phyloP scores from a whole-genome alignment of 2,797 vertebrate species.

The Megaceryle alcyon region DNA sequence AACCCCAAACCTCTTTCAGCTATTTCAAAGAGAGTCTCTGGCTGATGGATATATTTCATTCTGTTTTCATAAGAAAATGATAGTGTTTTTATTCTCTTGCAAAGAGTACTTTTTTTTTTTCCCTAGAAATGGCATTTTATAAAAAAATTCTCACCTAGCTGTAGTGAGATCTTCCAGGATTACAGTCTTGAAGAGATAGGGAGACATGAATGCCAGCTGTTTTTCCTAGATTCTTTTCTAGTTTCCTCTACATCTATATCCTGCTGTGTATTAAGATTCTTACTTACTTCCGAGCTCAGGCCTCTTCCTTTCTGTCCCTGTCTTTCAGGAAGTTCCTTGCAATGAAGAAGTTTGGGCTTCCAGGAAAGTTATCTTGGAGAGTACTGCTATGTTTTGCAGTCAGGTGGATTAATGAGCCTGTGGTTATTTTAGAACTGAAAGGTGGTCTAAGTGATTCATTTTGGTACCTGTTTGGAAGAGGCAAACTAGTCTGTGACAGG shows the following conservation, averaged over 20 bases:
- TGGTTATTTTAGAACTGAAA: not conserved
- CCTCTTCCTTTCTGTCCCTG: not conserved
- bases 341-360: not conserved
- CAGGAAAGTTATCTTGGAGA: not conserved
- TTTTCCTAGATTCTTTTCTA: not conserved
- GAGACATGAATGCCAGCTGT: not conserved
- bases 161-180: not conserved
- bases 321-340: not conserved
- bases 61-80: not conserved
- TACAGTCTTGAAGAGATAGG: not conserved
- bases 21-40: not conserved
- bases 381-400: not conserved
- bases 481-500: not conserved
- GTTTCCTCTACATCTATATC: not conserved
- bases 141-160: not conserved
- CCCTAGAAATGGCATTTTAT: not conserved
- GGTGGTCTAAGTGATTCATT: not conserved
- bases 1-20: not conserved
- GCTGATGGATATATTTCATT: not conserved
- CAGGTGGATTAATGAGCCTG: not conserved
- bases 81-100: not conserved
- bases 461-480: not conserved
- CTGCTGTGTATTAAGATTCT: not conserved
- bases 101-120: not conserved
- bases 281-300: not conserved